These are phyloP conservation scores for Drosophila nr. perissopoda DNA, from an alignment of 2,888 invertebrate genomes.

Conservation along the genomic window DNA sequence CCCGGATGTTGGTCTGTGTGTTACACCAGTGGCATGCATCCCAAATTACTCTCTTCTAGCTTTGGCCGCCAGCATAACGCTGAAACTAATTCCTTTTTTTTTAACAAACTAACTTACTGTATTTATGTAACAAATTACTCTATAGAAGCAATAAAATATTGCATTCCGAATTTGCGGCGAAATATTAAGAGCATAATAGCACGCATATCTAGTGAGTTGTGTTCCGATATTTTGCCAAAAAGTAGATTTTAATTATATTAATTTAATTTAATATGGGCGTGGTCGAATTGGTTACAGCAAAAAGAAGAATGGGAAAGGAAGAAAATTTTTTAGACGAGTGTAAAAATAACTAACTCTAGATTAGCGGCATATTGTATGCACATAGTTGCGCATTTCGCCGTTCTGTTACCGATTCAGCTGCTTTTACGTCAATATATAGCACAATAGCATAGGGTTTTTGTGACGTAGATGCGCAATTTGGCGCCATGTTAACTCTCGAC, in stretches of 20 bases:
- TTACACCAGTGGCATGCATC: not conserved
- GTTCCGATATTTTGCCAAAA: not conserved
- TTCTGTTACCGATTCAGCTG: not conserved
- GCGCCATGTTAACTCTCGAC: not conserved
- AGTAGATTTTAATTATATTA: not conserved
- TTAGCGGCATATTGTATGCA: not conserved
- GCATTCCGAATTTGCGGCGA: not conserved
- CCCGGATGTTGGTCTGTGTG: not conserved
- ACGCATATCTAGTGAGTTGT: not conserved
- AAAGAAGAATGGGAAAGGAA: not conserved
- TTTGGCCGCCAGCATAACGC: not conserved
- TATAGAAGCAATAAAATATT: not conserved
- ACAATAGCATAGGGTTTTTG: not conserved
- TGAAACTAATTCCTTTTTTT: not conserved
- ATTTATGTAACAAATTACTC: too few species aligned
- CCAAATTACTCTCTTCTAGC: not conserved
- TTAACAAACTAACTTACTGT: not conserved
- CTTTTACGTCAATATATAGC: not conserved
- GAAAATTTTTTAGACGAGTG: not conserved
- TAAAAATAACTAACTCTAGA: not conserved
- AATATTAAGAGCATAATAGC: not conserved
- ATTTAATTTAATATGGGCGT: not conserved
- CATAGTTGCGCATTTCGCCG: not conserved
- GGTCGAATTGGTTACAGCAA: not conserved
- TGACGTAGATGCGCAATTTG: not conserved